These are phyloP conservation scores for Uria lomvia DNA, from an alignment of 2,113 vertebrate genomes.

Conservation along the genomic window DNA sequence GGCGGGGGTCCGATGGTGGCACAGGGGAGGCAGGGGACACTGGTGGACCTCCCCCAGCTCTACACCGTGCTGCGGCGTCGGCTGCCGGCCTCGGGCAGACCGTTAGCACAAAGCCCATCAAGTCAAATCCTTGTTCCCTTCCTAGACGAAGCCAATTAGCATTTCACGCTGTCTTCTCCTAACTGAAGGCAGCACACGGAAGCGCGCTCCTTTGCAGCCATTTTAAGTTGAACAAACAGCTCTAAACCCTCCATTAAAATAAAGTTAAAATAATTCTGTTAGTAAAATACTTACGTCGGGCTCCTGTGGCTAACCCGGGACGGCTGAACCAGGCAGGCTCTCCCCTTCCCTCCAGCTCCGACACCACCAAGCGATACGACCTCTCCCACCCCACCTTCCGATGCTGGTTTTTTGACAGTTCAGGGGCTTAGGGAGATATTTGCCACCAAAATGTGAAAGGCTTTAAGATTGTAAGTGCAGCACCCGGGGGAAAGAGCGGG, in stretches of 20 bases:
- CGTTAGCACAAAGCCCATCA: background rate
- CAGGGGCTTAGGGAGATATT: background rate
- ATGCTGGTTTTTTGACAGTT: background rate
- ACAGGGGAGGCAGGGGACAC: background rate
- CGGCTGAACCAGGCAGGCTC: background rate
- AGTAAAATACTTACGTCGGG: background rate
- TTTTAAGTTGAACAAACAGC: background rate
- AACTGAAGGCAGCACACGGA: background rate
- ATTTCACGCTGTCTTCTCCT: background rate
- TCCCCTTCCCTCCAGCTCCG: background rate
- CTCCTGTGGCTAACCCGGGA: background rate
- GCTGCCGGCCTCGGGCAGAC: background rate
- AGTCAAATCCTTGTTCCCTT: background rate
- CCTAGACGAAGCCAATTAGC: background rate
- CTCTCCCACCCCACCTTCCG: background rate
- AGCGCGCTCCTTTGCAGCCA: background rate
- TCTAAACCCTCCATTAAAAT: background rate
- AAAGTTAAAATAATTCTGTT: slow-evolving; percentile 1
- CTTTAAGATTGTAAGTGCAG: background rate
- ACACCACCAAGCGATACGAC: background rate
- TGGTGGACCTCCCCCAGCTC: background rate
- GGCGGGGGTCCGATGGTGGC: background rate
- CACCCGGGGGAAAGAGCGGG: background rate
- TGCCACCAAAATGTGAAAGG: background rate
- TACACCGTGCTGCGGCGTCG: background rate